Evolutionary conservation across 2,797 vertebrate species (phyloP).

Genomic region (Masticophis lateralis): DNA sequence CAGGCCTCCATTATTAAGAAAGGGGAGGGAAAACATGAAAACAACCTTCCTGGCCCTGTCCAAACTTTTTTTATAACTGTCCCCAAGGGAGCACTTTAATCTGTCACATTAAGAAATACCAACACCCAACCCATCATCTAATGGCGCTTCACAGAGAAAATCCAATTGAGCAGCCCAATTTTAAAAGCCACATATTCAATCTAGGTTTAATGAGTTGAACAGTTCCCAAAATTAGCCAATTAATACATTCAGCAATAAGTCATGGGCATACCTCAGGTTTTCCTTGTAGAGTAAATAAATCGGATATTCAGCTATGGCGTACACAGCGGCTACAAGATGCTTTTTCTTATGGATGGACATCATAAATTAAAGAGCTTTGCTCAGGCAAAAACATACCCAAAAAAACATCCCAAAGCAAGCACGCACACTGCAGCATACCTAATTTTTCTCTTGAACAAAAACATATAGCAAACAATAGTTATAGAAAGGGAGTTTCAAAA

Average conservation of each 20-base stretch:
- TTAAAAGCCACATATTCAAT: background rate
- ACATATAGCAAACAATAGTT: conserved; percentile 37
- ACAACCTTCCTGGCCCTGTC: background rate
- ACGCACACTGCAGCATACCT: conserved; percentile 21
- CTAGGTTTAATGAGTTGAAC: background rate
- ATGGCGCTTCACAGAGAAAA: background rate
- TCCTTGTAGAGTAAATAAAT: conserved; percentile 8
- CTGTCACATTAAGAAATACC: background rate
- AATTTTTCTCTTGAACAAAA: conserved; percentile 47
- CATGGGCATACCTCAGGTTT: background rate
- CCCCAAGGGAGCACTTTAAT: background rate
- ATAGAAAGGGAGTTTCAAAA: conserved; percentile 46
- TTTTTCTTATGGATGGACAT: conserved; percentile 47
- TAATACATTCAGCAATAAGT: background rate
- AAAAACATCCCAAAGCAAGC: conserved; percentile 11
- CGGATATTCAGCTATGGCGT: background rate
- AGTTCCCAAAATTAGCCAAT: background rate
- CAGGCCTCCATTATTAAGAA: background rate
- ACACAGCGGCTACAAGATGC: background rate
- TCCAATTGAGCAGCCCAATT: background rate
- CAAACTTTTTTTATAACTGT: background rate
- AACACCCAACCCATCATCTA: background rate
- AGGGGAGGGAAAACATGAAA: background rate
- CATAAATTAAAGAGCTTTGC: conserved; percentile 47
- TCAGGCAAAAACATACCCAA: background rate